phyloP scores from a whole-genome alignment of 1,140 invertebrate genomes.

The Pantala flavescens region DNA sequence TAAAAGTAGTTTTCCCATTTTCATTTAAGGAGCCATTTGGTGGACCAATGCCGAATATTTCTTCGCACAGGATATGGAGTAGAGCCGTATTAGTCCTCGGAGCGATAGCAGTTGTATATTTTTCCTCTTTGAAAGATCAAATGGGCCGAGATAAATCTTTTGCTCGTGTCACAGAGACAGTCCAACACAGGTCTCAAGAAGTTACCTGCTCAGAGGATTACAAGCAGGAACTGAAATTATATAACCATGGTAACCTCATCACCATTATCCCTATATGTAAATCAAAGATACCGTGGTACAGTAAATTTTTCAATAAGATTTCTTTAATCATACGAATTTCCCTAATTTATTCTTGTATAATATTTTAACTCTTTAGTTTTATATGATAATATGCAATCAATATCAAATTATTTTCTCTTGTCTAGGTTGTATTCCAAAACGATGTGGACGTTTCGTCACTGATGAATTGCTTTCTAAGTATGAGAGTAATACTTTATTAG shows the following conservation, averaged over 20 bases:
- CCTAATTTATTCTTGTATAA: too few relatives aligned
- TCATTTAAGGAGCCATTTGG: neutral
- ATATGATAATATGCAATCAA: too few relatives aligned
- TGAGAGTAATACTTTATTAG: conserved; percentile 55
- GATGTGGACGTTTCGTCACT: conserved; percentile 65
- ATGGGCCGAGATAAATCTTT: conserved; percentile 41
- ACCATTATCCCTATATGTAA: too few relatives aligned
- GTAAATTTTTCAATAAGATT: too few relatives aligned
- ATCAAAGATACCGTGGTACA: too few relatives aligned
- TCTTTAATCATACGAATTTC: too few relatives aligned
- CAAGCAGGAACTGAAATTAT: conserved; percentile 41
- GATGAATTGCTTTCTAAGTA: conserved; percentile 56
- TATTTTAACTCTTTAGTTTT: too few relatives aligned
- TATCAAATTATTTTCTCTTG: neutral
- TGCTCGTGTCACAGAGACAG: conserved; percentile 48
- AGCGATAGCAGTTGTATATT: conserved; percentile 49
- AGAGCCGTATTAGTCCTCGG: conserved; percentile 37
- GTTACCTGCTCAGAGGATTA: conserved; percentile 50
- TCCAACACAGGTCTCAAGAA: conserved; percentile 44
- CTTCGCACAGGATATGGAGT: neutral
- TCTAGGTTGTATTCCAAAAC: conserved; percentile 55
- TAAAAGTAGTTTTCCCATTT: neutral
- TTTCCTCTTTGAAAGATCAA: conserved; percentile 43
- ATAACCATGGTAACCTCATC: conserved; percentile 17
- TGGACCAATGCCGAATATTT: neutral